A percentile compares a stretch with the other conserved stretches of the same genome.
Conservation (phyloP, 2,797 vertebrate genomes). For the Anisognathus igniventris region DNA sequence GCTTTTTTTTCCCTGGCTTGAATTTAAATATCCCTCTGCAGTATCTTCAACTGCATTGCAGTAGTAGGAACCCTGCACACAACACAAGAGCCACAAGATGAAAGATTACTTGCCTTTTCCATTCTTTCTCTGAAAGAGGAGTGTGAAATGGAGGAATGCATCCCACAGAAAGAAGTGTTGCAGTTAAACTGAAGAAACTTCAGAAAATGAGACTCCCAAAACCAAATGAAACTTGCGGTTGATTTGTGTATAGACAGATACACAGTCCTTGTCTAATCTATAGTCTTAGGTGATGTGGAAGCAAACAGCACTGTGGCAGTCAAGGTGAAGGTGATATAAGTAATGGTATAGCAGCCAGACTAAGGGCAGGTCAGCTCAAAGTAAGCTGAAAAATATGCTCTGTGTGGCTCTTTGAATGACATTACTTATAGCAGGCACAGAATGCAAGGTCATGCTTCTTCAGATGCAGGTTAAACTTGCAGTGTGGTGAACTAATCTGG, state of each 20-base stretch:
- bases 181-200: background rate
- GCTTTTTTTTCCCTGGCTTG: background rate
- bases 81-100: background rate
- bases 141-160: background rate
- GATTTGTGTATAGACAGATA: background rate
- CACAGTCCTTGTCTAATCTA: background rate
- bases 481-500: background rate
- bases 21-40: slow-evolving; percentile 57
- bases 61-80: background rate
- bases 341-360: background rate
- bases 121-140: background rate
- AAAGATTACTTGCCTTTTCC: background rate
- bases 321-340: background rate
- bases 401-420: background rate
- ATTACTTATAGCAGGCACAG: slow-evolving; percentile 3
- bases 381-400: slow-evolving; percentile 8
- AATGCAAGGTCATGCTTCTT: slow-evolving; percentile 20
- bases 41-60: slow-evolving; percentile 60
- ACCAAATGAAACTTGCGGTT: background rate
- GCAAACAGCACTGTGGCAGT: background rate
- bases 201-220: background rate
- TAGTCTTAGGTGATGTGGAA: background rate
- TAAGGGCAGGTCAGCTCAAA: background rate
- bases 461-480: slow-evolving; percentile 14
- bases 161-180: background rate